Base-by-base conservation (phyloP, 2,888 invertebrate species). In the Drosophila monieri region DNA sequence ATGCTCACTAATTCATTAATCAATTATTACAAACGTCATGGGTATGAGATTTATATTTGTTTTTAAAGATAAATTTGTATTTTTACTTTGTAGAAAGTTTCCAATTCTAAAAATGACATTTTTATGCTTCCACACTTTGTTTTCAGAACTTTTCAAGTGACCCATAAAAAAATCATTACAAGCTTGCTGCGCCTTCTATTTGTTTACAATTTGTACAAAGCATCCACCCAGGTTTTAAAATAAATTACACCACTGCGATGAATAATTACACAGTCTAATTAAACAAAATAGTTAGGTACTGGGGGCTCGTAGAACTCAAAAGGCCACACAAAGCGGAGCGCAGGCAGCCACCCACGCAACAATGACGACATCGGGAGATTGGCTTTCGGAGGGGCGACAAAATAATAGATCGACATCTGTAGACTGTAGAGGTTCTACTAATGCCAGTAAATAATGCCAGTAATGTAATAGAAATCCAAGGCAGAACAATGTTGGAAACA, bases 231-330 rank as follows among this genome's bases (percentile, higher is more conserved):
- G 59, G 65, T 70, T 77, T 61, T 54, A 51, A 51, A 68, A 27
- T 43, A 62, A 53, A 62, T 43, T 65, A 53, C 51, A n/a, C 52
- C 39, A 3, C 39, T 15, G 27, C 47, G 76, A 78, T 78, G 67
- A 72, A 81, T 79, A 81, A 81, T 79, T 79, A 78, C 69, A 80
- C 52, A 59, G 52, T 39, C 56, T 64, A 73, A 77, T 69, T 78
- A 71, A 67, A 64, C 60, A 62, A 77, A 67, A 73, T 66, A 41
- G 18, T 10, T 18, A 41, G 9, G 39, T 15, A 65, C 62, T 41
- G 58, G 58, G 35, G 10, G 57, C 43, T 21, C 15, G 43, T 12
- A 56, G 55, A 49, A 49, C 70, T 52, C 43, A 64, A 64, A 81
- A 79, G 83, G 79, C 68, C 66, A 23, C 58, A 71, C 75, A 81